Base-by-base conservation (phyloP, 2,113 vertebrate species). In the Scomber japonicus region DNA sequence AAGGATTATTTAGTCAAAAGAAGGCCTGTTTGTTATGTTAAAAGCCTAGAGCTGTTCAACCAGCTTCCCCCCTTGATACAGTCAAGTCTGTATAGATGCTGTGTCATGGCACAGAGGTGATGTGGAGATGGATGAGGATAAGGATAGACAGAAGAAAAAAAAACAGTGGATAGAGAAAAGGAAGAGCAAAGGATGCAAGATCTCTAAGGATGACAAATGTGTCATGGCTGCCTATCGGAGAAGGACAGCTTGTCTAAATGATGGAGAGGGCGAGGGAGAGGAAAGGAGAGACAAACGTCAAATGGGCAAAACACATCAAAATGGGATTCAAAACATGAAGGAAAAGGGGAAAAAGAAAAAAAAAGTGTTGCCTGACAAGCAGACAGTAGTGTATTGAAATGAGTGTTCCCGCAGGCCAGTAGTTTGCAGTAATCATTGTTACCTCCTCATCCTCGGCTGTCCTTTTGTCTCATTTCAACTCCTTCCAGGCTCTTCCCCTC, bases 371-470 rank as follows among this genome's bases (percentile, higher is more conserved):
- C 13, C 21, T 65, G 66, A 67, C 59, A 76, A 73, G 45, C 44
- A 78, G 62, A 75, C 5, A 14, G 12, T 0, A 60, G 67, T 69
- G 48, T 17, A 73, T 80, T 59, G 45, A 73, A 69, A 84, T 27
- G 63, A 83, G 63, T 15, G 35, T 54, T 71, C 67, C 73, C 78
- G 71, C 27, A 2, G 14, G 72, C 48, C 51, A 78, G 60, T 54
- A 67, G 63, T 85, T 91, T 83, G 84, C 66, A 65, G 76, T 68
- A 76, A 85, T 88, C 79, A 81, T 65, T 67, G 70, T 75, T 82
- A 70, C 71, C 70, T 67, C 16, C 44, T 79, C 51, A 77, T 76
- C 79, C n/a, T 40, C 45, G 66, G 78, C 56, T 78, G 76, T 80
- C 54, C 64, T 82, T 79, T 67, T 63, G 50, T 76, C 73, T 69